Conservation (phyloP, 2,113 vertebrate genomes). For the Prionailurus bengalensis region DNA sequence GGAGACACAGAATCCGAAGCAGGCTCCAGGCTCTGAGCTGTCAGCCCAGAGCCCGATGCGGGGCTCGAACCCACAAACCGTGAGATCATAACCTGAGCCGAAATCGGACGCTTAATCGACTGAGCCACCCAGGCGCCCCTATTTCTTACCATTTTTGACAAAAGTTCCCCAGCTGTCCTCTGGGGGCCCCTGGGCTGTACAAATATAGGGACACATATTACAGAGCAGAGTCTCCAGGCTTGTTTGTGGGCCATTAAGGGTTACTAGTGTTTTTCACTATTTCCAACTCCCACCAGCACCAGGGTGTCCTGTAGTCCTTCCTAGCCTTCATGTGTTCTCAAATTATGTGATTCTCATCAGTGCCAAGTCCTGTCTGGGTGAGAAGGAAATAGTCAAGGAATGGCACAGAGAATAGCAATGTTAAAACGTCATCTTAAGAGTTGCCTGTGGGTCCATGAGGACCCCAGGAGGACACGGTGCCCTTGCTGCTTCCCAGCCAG, state of each 20-base stretch:
- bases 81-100: background rate
- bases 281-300: background rate
- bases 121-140: background rate
- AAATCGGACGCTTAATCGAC: background rate
- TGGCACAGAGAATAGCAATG: background rate
- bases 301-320: background rate
- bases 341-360: background rate
- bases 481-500: background rate
- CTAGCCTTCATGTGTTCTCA: background rate
- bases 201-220: background rate
- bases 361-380: background rate
- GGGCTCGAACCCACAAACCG: background rate
- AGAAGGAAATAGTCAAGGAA: constrained; percentile 1
- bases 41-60: background rate
- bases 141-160: constrained; percentile 28
- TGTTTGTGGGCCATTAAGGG: background rate
- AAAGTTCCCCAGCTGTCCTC: background rate
- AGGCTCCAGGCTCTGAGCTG: background rate
- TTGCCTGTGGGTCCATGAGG: background rate
- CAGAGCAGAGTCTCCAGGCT: background rate
- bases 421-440: background rate
- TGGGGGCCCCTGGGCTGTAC: background rate
- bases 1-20: background rate
- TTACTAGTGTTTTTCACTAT: background rate
- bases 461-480: background rate